Conservation (phyloP, 2,888 invertebrate genomes). For the Chironomus riparius region DNA sequence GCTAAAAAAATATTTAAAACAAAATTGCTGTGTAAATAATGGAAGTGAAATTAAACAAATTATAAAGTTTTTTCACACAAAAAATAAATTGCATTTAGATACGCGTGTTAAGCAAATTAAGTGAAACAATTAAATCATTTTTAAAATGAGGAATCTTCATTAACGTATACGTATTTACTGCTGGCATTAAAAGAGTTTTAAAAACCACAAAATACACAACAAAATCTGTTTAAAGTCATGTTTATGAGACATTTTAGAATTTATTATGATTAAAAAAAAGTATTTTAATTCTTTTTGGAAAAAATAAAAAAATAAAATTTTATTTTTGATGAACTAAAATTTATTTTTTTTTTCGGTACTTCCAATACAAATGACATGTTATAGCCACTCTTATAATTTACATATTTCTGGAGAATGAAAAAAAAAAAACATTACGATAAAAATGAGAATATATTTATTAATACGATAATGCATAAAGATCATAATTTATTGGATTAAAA, state of each 20-base stretch:
- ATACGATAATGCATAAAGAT: too few relatives aligned
- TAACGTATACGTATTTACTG: constrained; percentile 24
- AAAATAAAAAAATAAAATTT: neutral
- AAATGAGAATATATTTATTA: too few relatives aligned
- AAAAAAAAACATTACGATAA: too few relatives aligned
- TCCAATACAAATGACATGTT: neutral
- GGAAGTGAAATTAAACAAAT: neutral
- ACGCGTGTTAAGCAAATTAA: neutral
- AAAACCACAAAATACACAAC: neutral
- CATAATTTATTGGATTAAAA: too few relatives aligned
- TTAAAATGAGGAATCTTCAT: constrained; percentile 9
- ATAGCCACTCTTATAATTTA: too few relatives aligned
- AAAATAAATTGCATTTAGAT: constrained; percentile 1
- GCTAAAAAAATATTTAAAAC: neutral
- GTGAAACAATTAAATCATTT: constrained; percentile 16
- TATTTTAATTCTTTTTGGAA: neutral
- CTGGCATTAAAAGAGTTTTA: neutral
- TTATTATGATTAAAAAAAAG: neutral
- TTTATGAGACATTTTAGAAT: neutral
- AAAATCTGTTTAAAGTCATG: neutral
- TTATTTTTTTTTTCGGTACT: neutral
- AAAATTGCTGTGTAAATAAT: constrained; percentile 8
- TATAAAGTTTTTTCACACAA: neutral
- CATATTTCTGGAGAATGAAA: too few relatives aligned
- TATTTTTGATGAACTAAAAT: neutral